Percentiles rank a stretch among this genome's conserved stretches.
Conservation (phyloP, 1,140 invertebrate genomes). For the Heliconius himera region DNA sequence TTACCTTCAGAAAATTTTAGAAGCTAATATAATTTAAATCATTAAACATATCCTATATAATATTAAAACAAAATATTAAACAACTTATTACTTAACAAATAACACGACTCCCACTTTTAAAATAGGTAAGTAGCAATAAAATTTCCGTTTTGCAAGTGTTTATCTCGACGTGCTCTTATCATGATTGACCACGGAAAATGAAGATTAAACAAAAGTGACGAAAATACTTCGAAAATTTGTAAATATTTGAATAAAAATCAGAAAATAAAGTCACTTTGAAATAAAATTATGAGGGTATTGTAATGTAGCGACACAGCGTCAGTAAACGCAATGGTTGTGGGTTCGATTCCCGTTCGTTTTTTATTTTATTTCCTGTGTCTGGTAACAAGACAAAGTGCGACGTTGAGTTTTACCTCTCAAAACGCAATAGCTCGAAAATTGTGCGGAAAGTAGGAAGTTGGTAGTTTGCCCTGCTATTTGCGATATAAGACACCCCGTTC, state of each 20-base stretch:
- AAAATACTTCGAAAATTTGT: not conserved
- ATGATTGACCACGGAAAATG: conserved; percentile 37
- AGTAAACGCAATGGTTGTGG: too few relatives aligned
- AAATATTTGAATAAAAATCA: not conserved
- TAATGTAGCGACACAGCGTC: too few relatives aligned
- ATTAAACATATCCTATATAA: not conserved
- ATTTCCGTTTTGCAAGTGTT: conserved; percentile 25
- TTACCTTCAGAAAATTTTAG: too few relatives aligned
- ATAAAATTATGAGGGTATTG: not conserved
- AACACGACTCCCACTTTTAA: not conserved
- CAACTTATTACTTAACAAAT: not conserved
- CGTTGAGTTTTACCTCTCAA: too few relatives aligned
- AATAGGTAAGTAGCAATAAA: not conserved
- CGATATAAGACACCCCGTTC: too few relatives aligned
- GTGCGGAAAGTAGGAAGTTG: too few relatives aligned
- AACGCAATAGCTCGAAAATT: too few relatives aligned
- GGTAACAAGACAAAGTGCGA: too few relatives aligned
- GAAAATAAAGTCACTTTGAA: not conserved
- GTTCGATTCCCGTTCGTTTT: too few relatives aligned
- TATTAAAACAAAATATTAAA: not conserved
- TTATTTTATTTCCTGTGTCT: too few relatives aligned
- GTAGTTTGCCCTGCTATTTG: too few relatives aligned
- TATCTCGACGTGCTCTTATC: conserved; percentile 50
- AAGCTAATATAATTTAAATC: too few relatives aligned
- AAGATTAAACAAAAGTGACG: conserved; percentile 9